A percentile compares a stretch with the other conserved stretches of the same genome.
Evolutionary conservation across 2,797 vertebrate species (phyloP).

Genomic region (Rhodeus uyekii): DNA sequence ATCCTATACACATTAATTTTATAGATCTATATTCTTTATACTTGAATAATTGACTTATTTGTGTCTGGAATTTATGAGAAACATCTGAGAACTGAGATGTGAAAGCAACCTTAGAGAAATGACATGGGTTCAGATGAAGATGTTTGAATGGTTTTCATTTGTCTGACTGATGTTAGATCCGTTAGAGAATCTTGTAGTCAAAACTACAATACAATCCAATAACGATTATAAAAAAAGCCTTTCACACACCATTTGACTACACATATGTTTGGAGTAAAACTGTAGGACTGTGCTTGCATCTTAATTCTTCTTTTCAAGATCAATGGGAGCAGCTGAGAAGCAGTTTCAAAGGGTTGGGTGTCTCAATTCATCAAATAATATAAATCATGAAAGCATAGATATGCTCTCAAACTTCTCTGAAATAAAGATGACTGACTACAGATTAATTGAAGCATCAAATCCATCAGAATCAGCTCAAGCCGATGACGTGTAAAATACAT

Average conservation of each 20-base stretch:
- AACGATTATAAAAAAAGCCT: too few relatives aligned
- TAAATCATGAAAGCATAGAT: background rate
- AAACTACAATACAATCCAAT: too few relatives aligned
- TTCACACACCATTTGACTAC: conserved; percentile 14
- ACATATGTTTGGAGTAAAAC: conserved; percentile 1
- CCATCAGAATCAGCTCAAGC: background rate
- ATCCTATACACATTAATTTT: background rate
- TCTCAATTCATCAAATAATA: conserved; percentile 7
- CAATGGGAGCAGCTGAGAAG: conserved; percentile 7
- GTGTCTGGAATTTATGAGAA: background rate
- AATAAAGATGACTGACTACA: background rate
- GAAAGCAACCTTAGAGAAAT: background rate
- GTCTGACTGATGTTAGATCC: background rate
- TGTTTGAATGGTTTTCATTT: background rate
- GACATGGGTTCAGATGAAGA: background rate
- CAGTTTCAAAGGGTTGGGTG: background rate
- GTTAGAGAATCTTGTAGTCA: background rate
- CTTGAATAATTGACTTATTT: background rate
- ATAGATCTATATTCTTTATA: background rate
- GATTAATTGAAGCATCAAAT: background rate
- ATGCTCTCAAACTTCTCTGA: background rate
- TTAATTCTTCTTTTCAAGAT: conserved; percentile 12
- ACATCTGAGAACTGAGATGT: background rate
- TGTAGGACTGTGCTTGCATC: background rate
- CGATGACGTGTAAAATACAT: background rate